phyloP scores from a whole-genome alignment of 2,113 vertebrate species.

The Sakesphorus luctuosus region DNA sequence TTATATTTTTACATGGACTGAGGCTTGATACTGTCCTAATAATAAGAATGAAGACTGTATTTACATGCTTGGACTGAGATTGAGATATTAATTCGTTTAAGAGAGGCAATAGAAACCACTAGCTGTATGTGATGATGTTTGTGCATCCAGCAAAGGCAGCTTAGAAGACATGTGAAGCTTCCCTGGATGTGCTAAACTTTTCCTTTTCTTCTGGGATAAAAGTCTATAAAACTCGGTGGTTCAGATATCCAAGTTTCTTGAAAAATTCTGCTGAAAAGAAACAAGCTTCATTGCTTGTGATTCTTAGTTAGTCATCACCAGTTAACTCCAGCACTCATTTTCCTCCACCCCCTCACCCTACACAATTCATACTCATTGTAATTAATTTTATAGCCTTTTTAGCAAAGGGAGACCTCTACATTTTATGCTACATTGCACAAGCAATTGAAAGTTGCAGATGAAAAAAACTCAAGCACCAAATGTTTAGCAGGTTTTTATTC shows the following conservation, averaged over 20 bases:
- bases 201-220: neutral
- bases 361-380: constrained; percentile 79
- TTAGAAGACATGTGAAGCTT: neutral
- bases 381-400: constrained; percentile 85
- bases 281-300: constrained; percentile 12
- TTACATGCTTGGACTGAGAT: neutral
- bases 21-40: neutral
- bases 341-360: constrained; percentile 59
- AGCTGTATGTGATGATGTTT: neutral
- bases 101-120: neutral
- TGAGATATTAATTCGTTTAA: constrained; percentile 15
- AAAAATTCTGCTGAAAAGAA: neutral
- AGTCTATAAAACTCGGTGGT: neutral
- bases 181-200: neutral
- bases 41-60: neutral
- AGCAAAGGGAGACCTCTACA: constrained; percentile 81
- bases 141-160: neutral
- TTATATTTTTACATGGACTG: neutral
- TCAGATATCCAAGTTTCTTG: neutral
- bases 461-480: constrained; percentile 84
- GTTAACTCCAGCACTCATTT: constrained; percentile 64
- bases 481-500: constrained; percentile 87
- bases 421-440: constrained; percentile 89
- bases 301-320: constrained; percentile 69
- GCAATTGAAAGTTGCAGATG: constrained; percentile 89